These are phyloP conservation scores for Lepilemur ruficaudatus DNA, from an alignment of 2,797 vertebrate species.

Conservation along the genomic window DNA sequence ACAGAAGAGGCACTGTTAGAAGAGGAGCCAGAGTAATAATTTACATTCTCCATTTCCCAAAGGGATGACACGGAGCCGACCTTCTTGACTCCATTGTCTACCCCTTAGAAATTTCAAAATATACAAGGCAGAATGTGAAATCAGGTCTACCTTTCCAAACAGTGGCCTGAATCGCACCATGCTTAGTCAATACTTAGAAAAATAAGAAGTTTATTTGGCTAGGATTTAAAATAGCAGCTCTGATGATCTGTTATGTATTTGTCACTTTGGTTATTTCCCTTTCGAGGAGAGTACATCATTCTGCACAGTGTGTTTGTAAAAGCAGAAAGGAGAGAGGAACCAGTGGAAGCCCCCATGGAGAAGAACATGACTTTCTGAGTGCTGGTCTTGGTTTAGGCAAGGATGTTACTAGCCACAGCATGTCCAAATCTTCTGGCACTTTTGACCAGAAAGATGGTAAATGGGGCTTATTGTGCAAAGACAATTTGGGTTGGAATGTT, in stretches of 20 bases:
- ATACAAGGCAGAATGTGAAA: slow-evolving; percentile 6
- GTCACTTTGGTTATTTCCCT: slow-evolving; percentile 27
- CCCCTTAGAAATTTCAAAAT: slow-evolving; percentile 50
- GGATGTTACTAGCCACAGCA: not conserved
- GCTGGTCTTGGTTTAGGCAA: not conserved
- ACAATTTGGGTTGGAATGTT: not conserved
- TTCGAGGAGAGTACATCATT: not conserved
- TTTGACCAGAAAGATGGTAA: not conserved
- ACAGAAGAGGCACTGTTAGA: not conserved
- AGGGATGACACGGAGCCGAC: not conserved
- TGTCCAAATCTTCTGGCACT: not conserved
- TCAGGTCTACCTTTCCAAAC: not conserved
- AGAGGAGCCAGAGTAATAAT: not conserved
- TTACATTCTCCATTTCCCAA: slow-evolving; percentile 35
- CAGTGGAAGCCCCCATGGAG: accelerated
- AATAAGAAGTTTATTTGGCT: slow-evolving; percentile 20
- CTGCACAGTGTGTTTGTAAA: not conserved
- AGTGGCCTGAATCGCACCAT: not conserved
- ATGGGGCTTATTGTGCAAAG: not conserved
- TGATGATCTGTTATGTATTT: not conserved
- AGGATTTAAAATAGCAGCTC: not conserved
- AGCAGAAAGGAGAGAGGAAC: not conserved
- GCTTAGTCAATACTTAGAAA: slow-evolving; percentile 10
- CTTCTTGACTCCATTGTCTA: not conserved
- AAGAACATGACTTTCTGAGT: not conserved